phyloP scores from a whole-genome alignment of 2,113 vertebrate species.

The Anolis carolinensis region DNA sequence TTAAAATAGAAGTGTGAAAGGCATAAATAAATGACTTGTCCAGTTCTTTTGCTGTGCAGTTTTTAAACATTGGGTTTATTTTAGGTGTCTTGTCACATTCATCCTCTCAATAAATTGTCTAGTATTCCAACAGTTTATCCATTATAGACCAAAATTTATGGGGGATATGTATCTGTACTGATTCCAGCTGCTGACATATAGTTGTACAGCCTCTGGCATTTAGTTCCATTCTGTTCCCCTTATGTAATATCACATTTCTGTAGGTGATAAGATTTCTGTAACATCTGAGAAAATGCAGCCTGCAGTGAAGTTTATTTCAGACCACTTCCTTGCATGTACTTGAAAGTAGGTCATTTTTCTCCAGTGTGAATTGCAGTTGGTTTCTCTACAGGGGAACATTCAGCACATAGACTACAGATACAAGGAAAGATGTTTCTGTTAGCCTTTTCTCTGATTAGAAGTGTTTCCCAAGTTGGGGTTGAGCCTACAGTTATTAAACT shows the following conservation, averaged over 20 bases:
- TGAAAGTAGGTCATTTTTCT: slow-evolving; percentile 73
- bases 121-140: slow-evolving; percentile 56
- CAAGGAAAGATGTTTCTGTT: slow-evolving; percentile 26
- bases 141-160: slow-evolving; percentile 30
- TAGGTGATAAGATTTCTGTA: slow-evolving; percentile 61
- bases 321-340: slow-evolving; percentile 65
- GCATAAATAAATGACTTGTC: slow-evolving; percentile 51
- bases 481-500: slow-evolving; percentile 26
- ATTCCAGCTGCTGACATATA: slow-evolving; percentile 54
- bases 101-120: slow-evolving; percentile 14
- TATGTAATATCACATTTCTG: slow-evolving; percentile 69
- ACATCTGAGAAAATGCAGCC: slow-evolving; percentile 62
- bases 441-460: slow-evolving; percentile 44
- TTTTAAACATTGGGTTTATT: slow-evolving; percentile 37
- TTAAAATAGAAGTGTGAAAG: slow-evolving; percentile 57
- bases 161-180: slow-evolving; percentile 46
- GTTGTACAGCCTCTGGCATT: slow-evolving; percentile 47
- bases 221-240: slow-evolving; percentile 60
- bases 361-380: slow-evolving; percentile 65
- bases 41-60: slow-evolving; percentile 11
- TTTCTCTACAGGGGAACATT: slow-evolving; percentile 61
- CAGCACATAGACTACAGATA: slow-evolving; percentile 25
- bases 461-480: neutral
- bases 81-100: neutral
- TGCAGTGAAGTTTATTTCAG: slow-evolving; percentile 62